Conservation (phyloP, 2,113 vertebrate species). For the Etia nguti region DNA sequence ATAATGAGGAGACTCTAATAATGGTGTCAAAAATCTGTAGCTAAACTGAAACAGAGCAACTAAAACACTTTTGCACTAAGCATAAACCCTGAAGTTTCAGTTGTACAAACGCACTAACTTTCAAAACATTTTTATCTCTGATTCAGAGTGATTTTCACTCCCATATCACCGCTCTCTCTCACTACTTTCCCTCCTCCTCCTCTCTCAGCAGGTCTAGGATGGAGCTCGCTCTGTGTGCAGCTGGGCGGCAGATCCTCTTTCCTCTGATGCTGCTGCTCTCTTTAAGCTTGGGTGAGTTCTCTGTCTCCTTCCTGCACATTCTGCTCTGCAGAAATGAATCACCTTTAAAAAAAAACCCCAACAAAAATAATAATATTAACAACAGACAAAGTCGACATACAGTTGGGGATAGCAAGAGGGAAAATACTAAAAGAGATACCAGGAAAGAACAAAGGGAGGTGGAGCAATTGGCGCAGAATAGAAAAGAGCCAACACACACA, state of each 20-base stretch:
- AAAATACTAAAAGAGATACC: not conserved
- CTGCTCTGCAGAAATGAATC: not conserved
- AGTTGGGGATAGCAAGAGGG: not conserved
- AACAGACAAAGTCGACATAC: not conserved
- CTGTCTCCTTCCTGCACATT: not conserved
- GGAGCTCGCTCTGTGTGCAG: constrained; percentile 24
- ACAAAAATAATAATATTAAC: not conserved
- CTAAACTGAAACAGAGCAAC: not conserved
- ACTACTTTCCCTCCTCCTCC: not conserved
- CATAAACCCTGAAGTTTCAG: not conserved
- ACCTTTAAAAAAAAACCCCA: not conserved
- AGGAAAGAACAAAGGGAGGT: not conserved
- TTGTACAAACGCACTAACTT: not conserved
- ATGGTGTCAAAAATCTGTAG: not conserved
- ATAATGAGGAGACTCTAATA: not conserved
- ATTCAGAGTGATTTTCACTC: not conserved
- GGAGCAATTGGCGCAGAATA: not conserved
- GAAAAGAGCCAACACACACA: not conserved
- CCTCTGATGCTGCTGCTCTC: constrained; percentile 42
- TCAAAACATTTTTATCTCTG: not conserved
- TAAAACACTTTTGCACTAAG: not conserved
- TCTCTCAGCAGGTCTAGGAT: constrained; percentile 55
- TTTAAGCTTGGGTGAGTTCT: constrained; percentile 51
- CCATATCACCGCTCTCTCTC: not conserved
- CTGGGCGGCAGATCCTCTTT: constrained; percentile 24